A percentile compares a stretch with the other conserved stretches of the same genome.
These are phyloP conservation scores for Bugulina stolonifera DNA, from an alignment of 2,888 invertebrate species.

Conservation along the genomic window DNA sequence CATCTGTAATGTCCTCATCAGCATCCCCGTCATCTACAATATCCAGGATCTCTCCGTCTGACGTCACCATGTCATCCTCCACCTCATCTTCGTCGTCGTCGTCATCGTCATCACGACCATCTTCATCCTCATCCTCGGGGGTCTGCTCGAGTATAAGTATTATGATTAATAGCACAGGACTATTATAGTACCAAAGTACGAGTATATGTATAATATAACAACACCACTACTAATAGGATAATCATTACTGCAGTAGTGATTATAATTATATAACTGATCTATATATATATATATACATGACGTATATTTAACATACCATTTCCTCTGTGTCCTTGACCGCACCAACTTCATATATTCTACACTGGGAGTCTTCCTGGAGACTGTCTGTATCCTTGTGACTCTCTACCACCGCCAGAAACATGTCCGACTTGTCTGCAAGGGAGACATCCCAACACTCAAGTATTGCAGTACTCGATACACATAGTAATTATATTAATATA, in stretches of 20 bases:
- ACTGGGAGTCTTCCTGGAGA: conserved; percentile 78
- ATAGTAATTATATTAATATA: too few species aligned
- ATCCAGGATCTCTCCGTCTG: conserved; percentile 18
- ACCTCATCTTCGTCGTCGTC: conserved; percentile 32
- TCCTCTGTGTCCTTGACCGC: conserved; percentile 79
- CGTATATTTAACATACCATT: conserved; percentile 57
- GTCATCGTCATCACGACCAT: conserved; percentile 29
- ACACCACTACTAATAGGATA: not conserved
- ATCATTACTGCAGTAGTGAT: not conserved
- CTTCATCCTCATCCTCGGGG: conserved; percentile 69
- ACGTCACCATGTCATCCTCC: conserved; percentile 25
- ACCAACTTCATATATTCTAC: conserved; percentile 87
- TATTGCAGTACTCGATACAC: too few species aligned
- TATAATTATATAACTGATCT: too few species aligned
- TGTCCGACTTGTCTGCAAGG: conserved; percentile 9
- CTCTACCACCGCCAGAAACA: conserved; percentile 28
- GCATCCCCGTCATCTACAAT: conserved; percentile 19
- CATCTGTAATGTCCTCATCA: not conserved
- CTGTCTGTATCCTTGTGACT: conserved; percentile 59
- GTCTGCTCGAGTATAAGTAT: too few species aligned
- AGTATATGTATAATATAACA: not conserved
- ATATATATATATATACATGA: too few species aligned
- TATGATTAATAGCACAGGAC: not conserved
- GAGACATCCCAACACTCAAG: too few species aligned
- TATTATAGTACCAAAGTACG: not conserved